These are phyloP conservation scores for Melanerpes aurifrons DNA, from an alignment of 2,113 vertebrate species.

Conservation along the genomic window DNA sequence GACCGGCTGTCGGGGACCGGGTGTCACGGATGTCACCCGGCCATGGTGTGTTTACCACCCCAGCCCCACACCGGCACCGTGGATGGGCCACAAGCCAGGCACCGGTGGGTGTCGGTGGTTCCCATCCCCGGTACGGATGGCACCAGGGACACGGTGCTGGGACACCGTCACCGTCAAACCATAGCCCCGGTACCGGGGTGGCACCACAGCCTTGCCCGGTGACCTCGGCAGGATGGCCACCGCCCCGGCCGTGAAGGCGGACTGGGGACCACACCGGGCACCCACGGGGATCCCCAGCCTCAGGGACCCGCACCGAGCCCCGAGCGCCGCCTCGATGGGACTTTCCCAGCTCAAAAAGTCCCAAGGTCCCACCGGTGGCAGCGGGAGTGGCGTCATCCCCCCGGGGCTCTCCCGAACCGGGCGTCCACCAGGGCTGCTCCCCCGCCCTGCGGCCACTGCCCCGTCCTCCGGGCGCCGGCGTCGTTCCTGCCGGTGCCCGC, in stretches of 20 bases:
- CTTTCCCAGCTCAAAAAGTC: not conserved
- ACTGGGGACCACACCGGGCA: too few species aligned
- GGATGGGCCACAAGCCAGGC: not conserved
- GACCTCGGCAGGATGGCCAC: not conserved
- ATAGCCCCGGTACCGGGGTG: not conserved
- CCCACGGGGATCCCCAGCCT: not conserved
- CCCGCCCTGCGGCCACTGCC: not conserved
- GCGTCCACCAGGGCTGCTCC: not conserved
- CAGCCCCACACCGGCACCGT: not conserved
- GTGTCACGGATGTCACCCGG: not conserved
- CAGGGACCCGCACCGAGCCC: not conserved
- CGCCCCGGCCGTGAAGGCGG: not conserved
- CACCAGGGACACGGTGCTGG: too few species aligned
- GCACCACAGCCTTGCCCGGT: not conserved
- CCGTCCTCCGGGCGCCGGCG: not conserved
- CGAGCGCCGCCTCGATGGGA: not conserved
- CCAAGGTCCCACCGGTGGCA: not conserved
- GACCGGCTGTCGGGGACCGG: too few species aligned
- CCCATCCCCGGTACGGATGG: not conserved
- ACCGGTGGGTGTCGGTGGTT: not conserved
- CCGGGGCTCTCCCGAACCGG: not conserved
- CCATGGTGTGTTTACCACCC: rapidly evolving
- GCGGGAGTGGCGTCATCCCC: conserved; percentile 1
- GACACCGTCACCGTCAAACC: not conserved
- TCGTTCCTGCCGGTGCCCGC: not conserved